phyloP scores from a whole-genome alignment of 1,140 invertebrate species.

The Paracyclopina nana region DNA sequence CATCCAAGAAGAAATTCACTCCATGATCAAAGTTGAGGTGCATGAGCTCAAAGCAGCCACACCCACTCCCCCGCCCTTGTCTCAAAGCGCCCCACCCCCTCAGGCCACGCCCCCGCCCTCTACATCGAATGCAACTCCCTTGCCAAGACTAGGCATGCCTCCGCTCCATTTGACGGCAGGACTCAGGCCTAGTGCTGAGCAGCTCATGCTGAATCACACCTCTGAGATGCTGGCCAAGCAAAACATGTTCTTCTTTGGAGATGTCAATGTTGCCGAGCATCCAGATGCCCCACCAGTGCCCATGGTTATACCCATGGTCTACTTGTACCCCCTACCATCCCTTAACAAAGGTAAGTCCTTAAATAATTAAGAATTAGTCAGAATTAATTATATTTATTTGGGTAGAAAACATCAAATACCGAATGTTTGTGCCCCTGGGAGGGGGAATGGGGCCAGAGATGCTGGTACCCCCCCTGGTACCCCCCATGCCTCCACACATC shows the following conservation, averaged over 20 bases:
- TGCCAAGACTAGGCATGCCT: not conserved
- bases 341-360: not conserved
- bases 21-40: constrained; percentile 2
- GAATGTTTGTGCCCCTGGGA: constrained; percentile 11
- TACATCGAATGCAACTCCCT: not conserved
- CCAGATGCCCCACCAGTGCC: constrained; percentile 9
- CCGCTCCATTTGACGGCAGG: not conserved
- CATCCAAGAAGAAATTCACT: not conserved
- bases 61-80: not conserved
- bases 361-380: not conserved
- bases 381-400: too few relatives aligned
- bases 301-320: constrained; percentile 15
- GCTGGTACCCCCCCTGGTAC: constrained; percentile 3
- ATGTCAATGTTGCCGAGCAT: constrained; percentile 7
- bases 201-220: not conserved
- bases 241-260: constrained; percentile 11
- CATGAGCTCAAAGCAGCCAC: not conserved
- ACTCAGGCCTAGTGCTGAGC: not conserved
- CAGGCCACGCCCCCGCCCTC: not conserved
- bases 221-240: constrained; percentile 3
- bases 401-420: not conserved
- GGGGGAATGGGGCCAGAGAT: too few relatives aligned
- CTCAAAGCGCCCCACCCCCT: not conserved
- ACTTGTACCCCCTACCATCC: constrained; percentile 1
- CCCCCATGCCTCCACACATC: constrained; percentile 3